Evolutionary conservation across 2,113 vertebrate genomes (phyloP).

Genomic region (Notechis scutatus): DNA sequence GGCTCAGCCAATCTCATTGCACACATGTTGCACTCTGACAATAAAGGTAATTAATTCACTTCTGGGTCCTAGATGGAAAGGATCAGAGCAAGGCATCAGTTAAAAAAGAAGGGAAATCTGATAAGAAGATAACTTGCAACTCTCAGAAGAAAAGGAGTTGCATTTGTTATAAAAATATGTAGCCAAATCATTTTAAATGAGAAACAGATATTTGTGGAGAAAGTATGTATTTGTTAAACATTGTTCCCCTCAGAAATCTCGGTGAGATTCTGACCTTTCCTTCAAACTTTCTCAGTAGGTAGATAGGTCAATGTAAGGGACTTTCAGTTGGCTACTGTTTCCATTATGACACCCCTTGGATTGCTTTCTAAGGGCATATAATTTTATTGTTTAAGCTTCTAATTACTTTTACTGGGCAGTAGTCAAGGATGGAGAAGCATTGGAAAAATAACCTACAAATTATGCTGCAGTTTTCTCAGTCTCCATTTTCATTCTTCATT

Average conservation of each 20-base stretch:
- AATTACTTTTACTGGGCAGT: not conserved
- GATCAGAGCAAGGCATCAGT: not conserved
- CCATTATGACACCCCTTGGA: not conserved
- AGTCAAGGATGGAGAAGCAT: not conserved
- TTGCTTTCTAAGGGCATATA: not conserved
- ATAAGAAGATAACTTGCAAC: not conserved
- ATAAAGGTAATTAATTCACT: not conserved
- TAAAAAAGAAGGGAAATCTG: conserved; percentile 14
- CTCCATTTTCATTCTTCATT: not conserved
- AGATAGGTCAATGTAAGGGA: not conserved
- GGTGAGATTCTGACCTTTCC: not conserved
- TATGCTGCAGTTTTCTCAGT: not conserved
- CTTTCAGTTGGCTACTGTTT: not conserved
- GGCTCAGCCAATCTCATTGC: too few species aligned
- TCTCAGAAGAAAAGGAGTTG: not conserved
- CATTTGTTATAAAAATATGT: not conserved
- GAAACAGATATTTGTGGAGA: conserved; percentile 2
- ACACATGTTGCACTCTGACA: too few species aligned
- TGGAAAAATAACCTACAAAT: not conserved
- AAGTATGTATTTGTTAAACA: not conserved
- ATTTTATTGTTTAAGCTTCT: not conserved
- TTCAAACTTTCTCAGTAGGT: not conserved
- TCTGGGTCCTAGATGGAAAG: conserved; percentile 24
- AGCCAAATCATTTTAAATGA: conserved; percentile 17
- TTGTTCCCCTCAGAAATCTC: not conserved